Evolutionary conservation across 2,888 invertebrate species (phyloP).

Genomic region (Tipula vernalis): DNA sequence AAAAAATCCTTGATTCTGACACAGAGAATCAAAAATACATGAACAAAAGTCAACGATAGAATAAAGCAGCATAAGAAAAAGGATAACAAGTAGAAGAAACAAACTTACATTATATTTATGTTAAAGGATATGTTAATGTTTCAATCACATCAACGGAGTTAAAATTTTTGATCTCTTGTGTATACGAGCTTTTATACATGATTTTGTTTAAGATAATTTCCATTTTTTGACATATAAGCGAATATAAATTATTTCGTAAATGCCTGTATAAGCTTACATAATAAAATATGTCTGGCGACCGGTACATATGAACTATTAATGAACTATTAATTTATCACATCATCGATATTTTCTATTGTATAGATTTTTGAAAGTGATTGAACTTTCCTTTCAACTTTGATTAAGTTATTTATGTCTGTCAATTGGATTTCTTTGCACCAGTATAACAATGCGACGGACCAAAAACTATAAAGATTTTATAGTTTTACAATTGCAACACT

Average conservation of each 20-base stretch:
- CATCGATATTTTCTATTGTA: background rate
- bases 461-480: background rate
- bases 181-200: background rate
- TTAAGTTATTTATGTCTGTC: background rate
- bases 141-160: background rate
- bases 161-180: background rate
- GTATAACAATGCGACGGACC: background rate
- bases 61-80: background rate
- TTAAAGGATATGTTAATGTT: conserved; percentile 4
- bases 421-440: background rate
- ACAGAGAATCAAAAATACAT: background rate
- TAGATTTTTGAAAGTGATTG: background rate
- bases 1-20: background rate
- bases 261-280: background rate
- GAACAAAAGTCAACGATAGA: background rate
- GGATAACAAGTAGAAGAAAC: background rate
- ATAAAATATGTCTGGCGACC: background rate
- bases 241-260: background rate
- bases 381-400: background rate
- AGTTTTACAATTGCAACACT: background rate
- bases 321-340: background rate
- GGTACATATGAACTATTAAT: background rate
- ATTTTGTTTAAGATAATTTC: background rate
- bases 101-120: background rate
- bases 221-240: background rate